phyloP scores from a whole-genome alignment of 1,140 invertebrate species.

The Oncopeltus fasciatus region DNA sequence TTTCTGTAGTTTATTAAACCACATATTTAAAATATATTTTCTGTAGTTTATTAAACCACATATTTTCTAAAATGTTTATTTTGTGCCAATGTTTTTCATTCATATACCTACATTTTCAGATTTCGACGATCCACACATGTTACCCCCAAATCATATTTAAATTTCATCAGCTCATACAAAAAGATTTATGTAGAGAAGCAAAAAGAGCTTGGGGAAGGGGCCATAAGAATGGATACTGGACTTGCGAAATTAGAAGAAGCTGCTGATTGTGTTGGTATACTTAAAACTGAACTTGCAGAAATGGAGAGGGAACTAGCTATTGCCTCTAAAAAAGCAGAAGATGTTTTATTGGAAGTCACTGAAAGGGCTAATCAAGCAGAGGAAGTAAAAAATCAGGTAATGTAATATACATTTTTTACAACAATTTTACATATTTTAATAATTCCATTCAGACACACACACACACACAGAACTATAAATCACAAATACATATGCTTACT shows the following conservation, averaged over 20 bases:
- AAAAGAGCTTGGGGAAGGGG: slow-evolving; percentile 75
- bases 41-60: no score
- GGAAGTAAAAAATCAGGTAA: slow-evolving; percentile 73
- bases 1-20: no score
- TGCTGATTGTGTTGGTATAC: slow-evolving; percentile 72
- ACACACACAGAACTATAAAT: no score
- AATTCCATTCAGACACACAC: no score
- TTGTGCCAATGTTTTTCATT: background rate
- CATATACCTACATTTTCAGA: slow-evolving; percentile 29
- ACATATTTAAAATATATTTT: no score
- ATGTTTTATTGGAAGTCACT: slow-evolving; percentile 70
- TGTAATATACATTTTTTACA: no score
- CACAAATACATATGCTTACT: no score
- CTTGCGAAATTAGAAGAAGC: slow-evolving; percentile 86
- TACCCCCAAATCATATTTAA: slow-evolving; percentile 92
- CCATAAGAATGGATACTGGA: slow-evolving; percentile 84
- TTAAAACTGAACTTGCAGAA: slow-evolving; percentile 80
- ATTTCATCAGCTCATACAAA: slow-evolving; percentile 91
- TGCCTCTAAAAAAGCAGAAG: slow-evolving; percentile 78
- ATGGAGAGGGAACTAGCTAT: slow-evolving; percentile 86
- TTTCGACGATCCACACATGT: slow-evolving; percentile 88
- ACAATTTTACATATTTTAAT: no score
- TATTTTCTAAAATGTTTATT: no score
- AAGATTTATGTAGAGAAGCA: slow-evolving; percentile 80
- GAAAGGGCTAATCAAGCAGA: slow-evolving; percentile 86